Conservation (phyloP, 2,797 vertebrate genomes). For the Sternotherus odoratus region DNA sequence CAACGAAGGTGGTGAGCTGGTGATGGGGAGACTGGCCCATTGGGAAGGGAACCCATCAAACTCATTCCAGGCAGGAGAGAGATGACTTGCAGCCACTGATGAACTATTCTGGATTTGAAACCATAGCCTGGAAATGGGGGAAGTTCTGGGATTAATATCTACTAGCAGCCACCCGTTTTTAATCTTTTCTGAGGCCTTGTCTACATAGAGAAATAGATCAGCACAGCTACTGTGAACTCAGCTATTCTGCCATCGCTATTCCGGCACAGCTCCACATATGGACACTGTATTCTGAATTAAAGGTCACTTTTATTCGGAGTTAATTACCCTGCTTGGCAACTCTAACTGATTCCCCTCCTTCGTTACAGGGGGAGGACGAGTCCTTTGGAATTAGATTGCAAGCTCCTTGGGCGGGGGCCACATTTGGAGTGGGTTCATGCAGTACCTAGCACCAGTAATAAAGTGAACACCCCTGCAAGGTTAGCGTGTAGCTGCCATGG, state of each 20-base stretch:
- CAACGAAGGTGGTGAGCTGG: background rate
- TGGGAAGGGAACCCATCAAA: background rate
- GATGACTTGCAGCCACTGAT: fast-evolving
- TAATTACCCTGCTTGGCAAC: background rate
- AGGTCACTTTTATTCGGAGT: background rate
- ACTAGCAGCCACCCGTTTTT: background rate
- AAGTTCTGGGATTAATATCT: slow-evolving; percentile 21
- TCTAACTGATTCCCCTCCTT: background rate
- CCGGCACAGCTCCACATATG: slow-evolving; percentile 14
- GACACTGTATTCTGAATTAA: slow-evolving; percentile 17
- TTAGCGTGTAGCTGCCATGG: fast-evolving
- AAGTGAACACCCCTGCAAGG: background rate
- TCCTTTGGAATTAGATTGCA: background rate
- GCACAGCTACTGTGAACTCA: slow-evolving; percentile 1
- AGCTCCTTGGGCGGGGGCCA: background rate
- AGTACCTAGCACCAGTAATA: background rate
- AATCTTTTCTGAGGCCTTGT: slow-evolving; percentile 23
- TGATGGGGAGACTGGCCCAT: fast-evolving
- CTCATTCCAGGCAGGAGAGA: background rate
- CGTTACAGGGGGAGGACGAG: background rate
- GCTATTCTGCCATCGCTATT: slow-evolving; percentile 33
- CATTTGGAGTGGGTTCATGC: fast-evolving
- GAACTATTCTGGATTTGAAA: background rate
- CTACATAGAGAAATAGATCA: background rate
- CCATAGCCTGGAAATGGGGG: background rate